Evolutionary conservation across 2,113 vertebrate species (phyloP).

Genomic region (Callospermophilus lateralis): DNA sequence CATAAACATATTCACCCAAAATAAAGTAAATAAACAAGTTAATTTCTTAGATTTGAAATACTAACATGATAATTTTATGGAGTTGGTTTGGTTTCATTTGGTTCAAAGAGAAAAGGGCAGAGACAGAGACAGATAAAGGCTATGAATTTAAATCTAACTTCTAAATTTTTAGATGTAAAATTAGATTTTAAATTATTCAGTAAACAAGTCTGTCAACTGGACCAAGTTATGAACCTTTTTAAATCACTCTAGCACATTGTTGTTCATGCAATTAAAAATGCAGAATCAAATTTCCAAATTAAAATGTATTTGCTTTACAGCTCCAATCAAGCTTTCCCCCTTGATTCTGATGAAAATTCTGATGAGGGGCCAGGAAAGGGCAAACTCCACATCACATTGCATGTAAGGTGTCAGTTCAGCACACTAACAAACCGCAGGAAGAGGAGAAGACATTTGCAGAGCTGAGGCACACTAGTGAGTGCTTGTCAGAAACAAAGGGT

Average conservation of each 20-base stretch:
- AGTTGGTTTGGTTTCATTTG: background rate
- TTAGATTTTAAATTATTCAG: background rate
- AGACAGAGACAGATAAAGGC: background rate
- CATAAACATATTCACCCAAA: background rate
- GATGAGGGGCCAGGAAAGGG: background rate
- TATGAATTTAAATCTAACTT: constrained; percentile 32
- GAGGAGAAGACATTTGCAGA: background rate
- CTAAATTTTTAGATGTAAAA: background rate
- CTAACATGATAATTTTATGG: background rate
- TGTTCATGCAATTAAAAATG: constrained; percentile 4
- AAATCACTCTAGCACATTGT: background rate
- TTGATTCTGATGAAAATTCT: background rate
- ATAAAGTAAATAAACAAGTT: constrained; percentile 6
- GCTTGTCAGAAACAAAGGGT: background rate
- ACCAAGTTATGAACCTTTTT: constrained; percentile 14
- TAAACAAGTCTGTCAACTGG: background rate
- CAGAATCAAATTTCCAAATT: constrained; percentile 37
- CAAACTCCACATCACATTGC: background rate
- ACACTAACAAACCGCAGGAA: background rate
- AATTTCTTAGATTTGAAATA: background rate
- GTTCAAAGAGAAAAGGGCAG: background rate
- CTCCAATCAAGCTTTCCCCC: background rate
- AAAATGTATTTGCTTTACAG: background rate
- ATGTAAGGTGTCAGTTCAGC: background rate
- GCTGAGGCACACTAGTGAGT: background rate